Evolutionary conservation across 2,113 vertebrate species (phyloP).

Genomic region (Nibea albiflora): DNA sequence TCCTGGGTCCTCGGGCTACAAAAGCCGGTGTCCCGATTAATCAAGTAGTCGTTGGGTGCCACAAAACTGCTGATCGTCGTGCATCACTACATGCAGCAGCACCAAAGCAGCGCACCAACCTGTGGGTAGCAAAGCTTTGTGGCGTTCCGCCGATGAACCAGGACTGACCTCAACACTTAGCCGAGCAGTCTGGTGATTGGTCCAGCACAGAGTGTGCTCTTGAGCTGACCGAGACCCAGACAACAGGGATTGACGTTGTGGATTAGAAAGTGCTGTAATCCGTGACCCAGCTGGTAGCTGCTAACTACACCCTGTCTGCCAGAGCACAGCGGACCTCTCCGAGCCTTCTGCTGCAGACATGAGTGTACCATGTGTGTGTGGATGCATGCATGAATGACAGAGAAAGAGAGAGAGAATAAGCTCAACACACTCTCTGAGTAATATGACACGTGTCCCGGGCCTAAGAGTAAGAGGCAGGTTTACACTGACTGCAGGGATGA

Average conservation of each 20-base stretch:
- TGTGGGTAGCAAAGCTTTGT: too few species aligned
- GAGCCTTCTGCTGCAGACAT: neutral
- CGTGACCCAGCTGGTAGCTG: constrained; percentile 26
- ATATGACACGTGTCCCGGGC: constrained; percentile 60
- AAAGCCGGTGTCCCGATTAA: too few species aligned
- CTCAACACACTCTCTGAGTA: constrained; percentile 45
- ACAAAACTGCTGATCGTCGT: too few species aligned
- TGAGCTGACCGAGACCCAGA: constrained; percentile 12
- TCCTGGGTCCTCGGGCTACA: too few species aligned
- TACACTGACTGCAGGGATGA: constrained; percentile 57
- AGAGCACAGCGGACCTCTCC: neutral
- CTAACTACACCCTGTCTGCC: neutral
- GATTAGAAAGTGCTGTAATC: constrained; percentile 57
- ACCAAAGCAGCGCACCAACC: too few species aligned
- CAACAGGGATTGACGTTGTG: constrained; percentile 16
- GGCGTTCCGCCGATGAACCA: too few species aligned
- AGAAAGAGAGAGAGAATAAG: neutral
- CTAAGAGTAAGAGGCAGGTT: constrained; percentile 46
- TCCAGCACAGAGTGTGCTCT: neutral
- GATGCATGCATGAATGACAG: neutral
- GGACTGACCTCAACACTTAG: neutral
- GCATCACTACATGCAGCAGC: too few species aligned
- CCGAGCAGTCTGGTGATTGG: neutral
- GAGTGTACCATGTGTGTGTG: neutral
- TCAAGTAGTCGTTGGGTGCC: too few species aligned